Conservation (phyloP, 2,888 invertebrate species). For the Invenusta paracnida region DNA sequence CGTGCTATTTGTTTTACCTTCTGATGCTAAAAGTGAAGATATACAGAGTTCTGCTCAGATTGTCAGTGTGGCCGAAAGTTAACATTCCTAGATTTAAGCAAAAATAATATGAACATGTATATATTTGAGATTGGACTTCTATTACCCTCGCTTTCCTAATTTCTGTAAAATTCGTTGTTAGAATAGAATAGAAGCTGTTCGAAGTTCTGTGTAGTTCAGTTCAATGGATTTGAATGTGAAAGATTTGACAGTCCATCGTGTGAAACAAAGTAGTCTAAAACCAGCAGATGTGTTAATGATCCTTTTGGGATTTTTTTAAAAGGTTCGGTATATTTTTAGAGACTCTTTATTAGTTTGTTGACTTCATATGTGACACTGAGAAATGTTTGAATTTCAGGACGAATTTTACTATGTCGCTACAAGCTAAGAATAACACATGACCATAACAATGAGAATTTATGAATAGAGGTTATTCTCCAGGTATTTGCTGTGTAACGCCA, state of each 20-base stretch:
- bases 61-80: not conserved
- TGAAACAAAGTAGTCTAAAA: not conserved
- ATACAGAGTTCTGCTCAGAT: not conserved
- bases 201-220: no score
- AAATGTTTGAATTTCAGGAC: not conserved
- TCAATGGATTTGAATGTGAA: no score
- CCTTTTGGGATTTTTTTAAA: not conserved
- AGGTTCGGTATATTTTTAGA: not conserved
- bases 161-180: not conserved
- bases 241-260: not conserved
- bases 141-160: not conserved
- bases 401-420: not conserved
- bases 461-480: not conserved
- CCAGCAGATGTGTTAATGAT: not conserved
- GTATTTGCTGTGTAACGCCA: not conserved
- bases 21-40: not conserved
- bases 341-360: not conserved
- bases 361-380: not conserved
- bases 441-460: conserved; percentile 15
- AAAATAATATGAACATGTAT: not conserved
- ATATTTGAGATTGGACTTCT: not conserved
- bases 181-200: no score
- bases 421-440: not conserved
- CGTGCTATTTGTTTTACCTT: not conserved
- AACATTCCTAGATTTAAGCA: not conserved